Evolutionary conservation across 2,797 vertebrate species (phyloP).

Genomic region (Lagorchestes hirsutus): DNA sequence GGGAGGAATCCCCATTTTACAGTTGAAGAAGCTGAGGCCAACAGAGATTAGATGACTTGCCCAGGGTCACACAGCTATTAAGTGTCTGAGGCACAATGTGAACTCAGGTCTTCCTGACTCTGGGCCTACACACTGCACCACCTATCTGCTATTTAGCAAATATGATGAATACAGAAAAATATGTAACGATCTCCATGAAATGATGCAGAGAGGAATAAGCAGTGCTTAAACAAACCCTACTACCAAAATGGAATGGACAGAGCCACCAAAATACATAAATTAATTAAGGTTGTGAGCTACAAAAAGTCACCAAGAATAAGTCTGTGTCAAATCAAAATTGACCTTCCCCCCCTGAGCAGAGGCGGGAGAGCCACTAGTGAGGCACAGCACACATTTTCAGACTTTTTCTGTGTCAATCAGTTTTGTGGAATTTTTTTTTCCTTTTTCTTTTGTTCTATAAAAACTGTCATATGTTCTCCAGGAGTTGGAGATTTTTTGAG

Average conservation of each 20-base stretch:
- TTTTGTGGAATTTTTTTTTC: background rate
- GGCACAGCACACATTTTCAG: background rate
- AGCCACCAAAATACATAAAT: background rate
- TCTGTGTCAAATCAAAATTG: background rate
- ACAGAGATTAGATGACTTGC: background rate
- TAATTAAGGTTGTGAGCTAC: background rate
- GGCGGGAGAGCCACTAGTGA: background rate
- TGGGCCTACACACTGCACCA: background rate
- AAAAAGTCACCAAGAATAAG: background rate
- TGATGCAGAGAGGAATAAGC: background rate
- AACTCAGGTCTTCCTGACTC: background rate
- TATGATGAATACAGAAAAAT: background rate
- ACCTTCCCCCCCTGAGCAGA: background rate
- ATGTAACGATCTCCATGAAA: background rate
- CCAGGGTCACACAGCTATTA: background rate
- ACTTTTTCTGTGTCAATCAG: background rate
- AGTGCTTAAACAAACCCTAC: background rate
- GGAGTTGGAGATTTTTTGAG: background rate
- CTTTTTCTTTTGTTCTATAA: background rate
- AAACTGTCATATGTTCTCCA: background rate
- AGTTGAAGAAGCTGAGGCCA: background rate
- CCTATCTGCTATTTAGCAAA: background rate
- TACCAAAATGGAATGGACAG: background rate
- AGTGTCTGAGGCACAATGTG: background rate
- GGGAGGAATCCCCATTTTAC: background rate